Base-by-base conservation (phyloP, 2,888 invertebrate species). In the Aricia artaxerxes region DNA sequence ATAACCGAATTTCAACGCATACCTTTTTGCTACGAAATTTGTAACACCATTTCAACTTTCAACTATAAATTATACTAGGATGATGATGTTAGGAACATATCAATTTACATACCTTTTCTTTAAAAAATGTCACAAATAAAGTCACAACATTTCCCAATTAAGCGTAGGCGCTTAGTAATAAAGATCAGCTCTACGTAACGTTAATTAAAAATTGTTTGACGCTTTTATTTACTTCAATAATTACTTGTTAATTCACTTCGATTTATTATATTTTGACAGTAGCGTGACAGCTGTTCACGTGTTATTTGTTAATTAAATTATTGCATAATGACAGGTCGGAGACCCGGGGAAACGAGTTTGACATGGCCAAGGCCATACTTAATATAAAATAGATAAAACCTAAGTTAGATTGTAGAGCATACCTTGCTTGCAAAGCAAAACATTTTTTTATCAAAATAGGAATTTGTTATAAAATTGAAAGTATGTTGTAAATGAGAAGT, bases 251-350 rank as follows among this genome's bases (percentile, higher is more conserved):
- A 6, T 38, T 35, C 38, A 38, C 5, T 69, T 24, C 69, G 69
- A 69, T 69, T 69, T 69, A 69, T 16, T 69, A 69, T 69, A 69
- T 69, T 69, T 35, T 69, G 69, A 69, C 13, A 69, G 35, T 38
- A 69, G 35, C 35, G 35, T 69, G 69, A 69, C 69, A 35, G 69
- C 24, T 24, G 24, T 38, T 64, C 13, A 6, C 35, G 35, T 69
- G 24, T 69, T 40, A 40, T 40, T 40, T 40, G 40, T 5, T 35
- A 13, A 35, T 69, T 69, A 69, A 69, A 35, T 69, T 69, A 38
- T 35, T 69, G 64, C 4, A 5, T 38, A 69, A 69, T 69, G 64
- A 13, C 69, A 69, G 35, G 69, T 69, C 13, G 69, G 35, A 13
- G 69, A 69, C 69, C 35, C 69, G 5, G 69, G 13, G 35, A 1